phyloP scores from a whole-genome alignment of 2,888 invertebrate genomes.

The Melanostoma mellinum region DNA sequence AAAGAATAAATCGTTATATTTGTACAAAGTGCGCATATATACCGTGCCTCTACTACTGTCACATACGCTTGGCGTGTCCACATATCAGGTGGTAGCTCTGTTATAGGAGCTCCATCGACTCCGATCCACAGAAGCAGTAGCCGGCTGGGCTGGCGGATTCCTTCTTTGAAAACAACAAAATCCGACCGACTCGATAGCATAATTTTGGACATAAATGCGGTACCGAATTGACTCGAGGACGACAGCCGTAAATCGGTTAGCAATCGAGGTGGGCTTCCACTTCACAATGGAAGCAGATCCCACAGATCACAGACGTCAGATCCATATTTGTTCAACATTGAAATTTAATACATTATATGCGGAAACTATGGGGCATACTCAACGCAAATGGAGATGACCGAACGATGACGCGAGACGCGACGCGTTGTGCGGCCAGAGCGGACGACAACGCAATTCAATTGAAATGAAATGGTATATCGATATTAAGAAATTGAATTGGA shows the following conservation, averaged over 20 bases:
- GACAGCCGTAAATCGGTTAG: constrained; percentile 68
- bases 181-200: constrained; percentile 63
- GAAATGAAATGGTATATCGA: constrained; percentile 45
- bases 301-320: constrained; percentile 67
- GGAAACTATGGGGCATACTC: constrained; percentile 46
- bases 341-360: constrained; percentile 60
- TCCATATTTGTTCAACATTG: constrained; percentile 70
- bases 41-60: constrained; percentile 31
- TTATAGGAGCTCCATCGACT: constrained; percentile 16
- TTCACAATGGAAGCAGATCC: constrained; percentile 61
- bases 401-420: constrained; percentile 6
- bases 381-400: constrained; percentile 66
- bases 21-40: constrained; percentile 15
- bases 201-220: constrained; percentile 72
- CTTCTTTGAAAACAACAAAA: constrained; percentile 54
- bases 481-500: constrained; percentile 46
- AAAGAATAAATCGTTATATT: constrained; percentile 38
- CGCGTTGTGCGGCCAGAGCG: neutral
- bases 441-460: constrained; percentile 55
- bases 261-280: constrained; percentile 67
- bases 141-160: constrained; percentile 15
- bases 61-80: constrained; percentile 44
- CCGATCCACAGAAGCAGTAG: neutral
- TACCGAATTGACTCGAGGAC: constrained; percentile 67
- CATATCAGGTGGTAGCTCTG: constrained; percentile 59